These are phyloP conservation scores for Electrona antarctica DNA, from an alignment of 2,113 vertebrate genomes.

Conservation along the genomic window DNA sequence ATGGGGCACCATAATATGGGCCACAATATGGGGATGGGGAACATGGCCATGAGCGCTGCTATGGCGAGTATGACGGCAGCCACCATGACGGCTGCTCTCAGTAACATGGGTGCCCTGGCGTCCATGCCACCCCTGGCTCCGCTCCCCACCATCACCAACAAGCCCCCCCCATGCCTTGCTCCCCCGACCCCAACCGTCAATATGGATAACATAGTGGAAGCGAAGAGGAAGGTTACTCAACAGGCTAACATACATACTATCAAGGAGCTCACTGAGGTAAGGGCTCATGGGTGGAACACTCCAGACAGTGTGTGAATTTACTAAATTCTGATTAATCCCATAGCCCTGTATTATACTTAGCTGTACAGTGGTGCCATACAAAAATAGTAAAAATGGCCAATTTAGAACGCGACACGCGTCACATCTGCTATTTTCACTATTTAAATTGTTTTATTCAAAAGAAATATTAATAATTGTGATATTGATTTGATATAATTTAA, in stretches of 20 bases:
- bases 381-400: too few species aligned
- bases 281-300: too few species aligned
- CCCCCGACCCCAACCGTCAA: constrained; percentile 76
- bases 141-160: constrained; percentile 82
- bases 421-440: too few species aligned
- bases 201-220: constrained; percentile 82
- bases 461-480: too few species aligned
- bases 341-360: too few species aligned
- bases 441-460: too few species aligned
- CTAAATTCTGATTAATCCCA: too few species aligned
- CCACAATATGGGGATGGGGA: constrained; percentile 65
- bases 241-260: constrained; percentile 95
- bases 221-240: constrained; percentile 90
- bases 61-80: constrained; percentile 84
- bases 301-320: too few species aligned
- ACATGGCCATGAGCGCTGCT: constrained; percentile 81
- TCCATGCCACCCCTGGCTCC: constrained; percentile 81
- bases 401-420: too few species aligned
- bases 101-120: constrained; percentile 83
- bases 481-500: too few species aligned
- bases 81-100: constrained; percentile 82
- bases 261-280: constrained; percentile 97
- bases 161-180: constrained; percentile 75
- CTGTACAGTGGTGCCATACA: too few species aligned
- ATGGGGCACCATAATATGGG: constrained; percentile 67